A percentile compares a stretch with the other conserved stretches of the same genome.
Evolutionary conservation across 2,797 vertebrate species (phyloP).

Genomic region (Scolopax bukidnonensis): DNA sequence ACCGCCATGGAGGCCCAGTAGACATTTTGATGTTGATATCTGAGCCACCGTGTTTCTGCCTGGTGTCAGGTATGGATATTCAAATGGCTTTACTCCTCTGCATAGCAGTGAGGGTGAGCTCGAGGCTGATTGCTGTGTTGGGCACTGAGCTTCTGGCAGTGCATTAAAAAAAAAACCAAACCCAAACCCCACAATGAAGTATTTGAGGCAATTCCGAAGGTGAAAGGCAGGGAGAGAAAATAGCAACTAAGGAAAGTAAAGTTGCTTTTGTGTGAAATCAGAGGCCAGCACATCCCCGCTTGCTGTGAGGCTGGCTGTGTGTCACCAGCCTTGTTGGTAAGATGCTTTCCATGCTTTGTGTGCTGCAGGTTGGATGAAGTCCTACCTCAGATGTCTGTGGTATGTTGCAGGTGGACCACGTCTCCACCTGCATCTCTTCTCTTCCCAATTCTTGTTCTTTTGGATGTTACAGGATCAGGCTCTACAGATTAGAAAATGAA

Average conservation of each 20-base stretch:
- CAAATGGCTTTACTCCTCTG: background rate
- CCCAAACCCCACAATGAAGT: background rate
- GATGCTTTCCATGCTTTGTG: background rate
- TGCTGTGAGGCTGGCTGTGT: background rate
- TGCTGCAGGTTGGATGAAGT: background rate
- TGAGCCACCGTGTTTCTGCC: background rate
- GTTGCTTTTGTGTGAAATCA: background rate
- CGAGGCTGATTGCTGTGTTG: background rate
- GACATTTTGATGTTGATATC: background rate
- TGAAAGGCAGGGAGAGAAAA: background rate
- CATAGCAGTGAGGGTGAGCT: background rate
- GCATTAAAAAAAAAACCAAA: background rate
- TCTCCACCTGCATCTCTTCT: background rate
- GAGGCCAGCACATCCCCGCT: background rate
- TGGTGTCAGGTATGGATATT: background rate
- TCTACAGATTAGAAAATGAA: conserved; percentile 58
- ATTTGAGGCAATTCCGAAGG: background rate
- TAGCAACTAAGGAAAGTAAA: background rate
- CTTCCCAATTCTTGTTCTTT: background rate
- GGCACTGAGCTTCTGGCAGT: background rate
- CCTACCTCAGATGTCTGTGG: background rate
- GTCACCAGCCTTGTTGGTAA: background rate
- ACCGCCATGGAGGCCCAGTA: background rate
- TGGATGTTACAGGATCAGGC: background rate
- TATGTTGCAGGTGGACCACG: background rate